These are phyloP conservation scores for Tauraco erythrolophus DNA, from an alignment of 2,113 vertebrate species.

Conservation along the genomic window DNA sequence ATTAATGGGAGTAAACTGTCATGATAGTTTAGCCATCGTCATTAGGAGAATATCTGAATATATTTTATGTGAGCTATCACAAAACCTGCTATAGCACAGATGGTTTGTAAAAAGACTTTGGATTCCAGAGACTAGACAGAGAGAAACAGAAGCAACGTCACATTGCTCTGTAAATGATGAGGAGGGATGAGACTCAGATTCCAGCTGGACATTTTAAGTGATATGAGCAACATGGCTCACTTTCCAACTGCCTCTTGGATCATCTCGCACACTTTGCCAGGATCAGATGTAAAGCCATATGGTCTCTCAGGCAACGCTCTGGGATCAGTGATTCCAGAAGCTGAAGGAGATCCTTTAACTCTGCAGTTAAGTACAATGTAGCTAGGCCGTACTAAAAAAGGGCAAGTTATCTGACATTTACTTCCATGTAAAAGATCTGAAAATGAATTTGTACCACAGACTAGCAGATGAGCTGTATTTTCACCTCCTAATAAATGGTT, in stretches of 20 bases:
- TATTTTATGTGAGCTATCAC: background rate
- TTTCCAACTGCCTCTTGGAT: conserved; percentile 31
- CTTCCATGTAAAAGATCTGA: background rate
- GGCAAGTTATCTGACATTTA: background rate
- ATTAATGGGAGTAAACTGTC: background rate
- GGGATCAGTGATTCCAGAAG: background rate
- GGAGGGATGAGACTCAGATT: background rate
- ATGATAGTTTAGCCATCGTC: background rate
- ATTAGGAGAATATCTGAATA: background rate
- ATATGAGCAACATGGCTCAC: background rate
- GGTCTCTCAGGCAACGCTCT: background rate
- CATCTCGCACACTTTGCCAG: background rate
- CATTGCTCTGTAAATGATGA: background rate
- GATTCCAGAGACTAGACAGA: background rate
- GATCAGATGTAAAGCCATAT: background rate
- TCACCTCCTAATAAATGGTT: background rate
- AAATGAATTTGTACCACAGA: background rate
- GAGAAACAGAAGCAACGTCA: background rate
- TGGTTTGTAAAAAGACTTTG: conserved; percentile 3
- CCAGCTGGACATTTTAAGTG: conserved; percentile 33
- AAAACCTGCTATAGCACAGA: background rate
- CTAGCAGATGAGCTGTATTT: background rate
- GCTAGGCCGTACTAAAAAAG: background rate
- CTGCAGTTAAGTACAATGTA: background rate
- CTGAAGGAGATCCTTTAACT: background rate